Evolutionary conservation across 1,140 invertebrate genomes (phyloP), one percentile per base, ranked within the genome.

Genomic region (Mycetomoellerius zeteki): DNA sequence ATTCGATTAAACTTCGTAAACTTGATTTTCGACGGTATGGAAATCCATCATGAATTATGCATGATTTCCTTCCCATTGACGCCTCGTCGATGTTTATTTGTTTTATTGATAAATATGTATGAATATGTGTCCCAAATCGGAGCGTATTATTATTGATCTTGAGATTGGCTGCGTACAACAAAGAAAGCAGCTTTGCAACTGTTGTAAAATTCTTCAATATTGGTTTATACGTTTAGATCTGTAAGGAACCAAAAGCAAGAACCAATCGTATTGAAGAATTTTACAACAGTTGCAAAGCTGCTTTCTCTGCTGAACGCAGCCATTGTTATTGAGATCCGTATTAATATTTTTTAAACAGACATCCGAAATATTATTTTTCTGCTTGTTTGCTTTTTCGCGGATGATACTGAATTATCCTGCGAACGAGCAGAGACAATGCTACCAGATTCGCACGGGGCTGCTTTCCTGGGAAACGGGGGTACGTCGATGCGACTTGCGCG

Each of bases 401-500:
- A 30, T 73, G 27, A 75, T 62, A 47, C 69, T 3, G 69, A 89
- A 85, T 81, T 87, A 87, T 87, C 80, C 52, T 12, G n/a, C 27
- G 65, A n/a, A 52, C 54, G 69, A 67, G 27, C 52, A 71, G 50
- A 33, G 81, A 88, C 65, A 91, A 90, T 88, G 37, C 77, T 56
- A 69, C 43, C 60, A 54, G 47, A 64, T 72, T 77, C 73, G 65
- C 43, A 67, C 58, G 50, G 58, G 16, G 37, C 60, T 64, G 67
- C 78, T 64, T 90, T 62, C 8, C 84, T 77, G 85, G 86, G 82
- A 91, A 91, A 89, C 77, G 73, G 73, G 85, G 65, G 69, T 91
- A 90, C 80, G 33, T 67, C 87, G 78, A 85, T 65, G 64, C 71
- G 91, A 72, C 90, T 91, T 93, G 91, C 92, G 92, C 92, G 89